A percentile compares a stretch with the other conserved stretches of the same genome.
Conservation (phyloP, 2,797 vertebrate genomes). For the Adrianichthys oophorus region DNA sequence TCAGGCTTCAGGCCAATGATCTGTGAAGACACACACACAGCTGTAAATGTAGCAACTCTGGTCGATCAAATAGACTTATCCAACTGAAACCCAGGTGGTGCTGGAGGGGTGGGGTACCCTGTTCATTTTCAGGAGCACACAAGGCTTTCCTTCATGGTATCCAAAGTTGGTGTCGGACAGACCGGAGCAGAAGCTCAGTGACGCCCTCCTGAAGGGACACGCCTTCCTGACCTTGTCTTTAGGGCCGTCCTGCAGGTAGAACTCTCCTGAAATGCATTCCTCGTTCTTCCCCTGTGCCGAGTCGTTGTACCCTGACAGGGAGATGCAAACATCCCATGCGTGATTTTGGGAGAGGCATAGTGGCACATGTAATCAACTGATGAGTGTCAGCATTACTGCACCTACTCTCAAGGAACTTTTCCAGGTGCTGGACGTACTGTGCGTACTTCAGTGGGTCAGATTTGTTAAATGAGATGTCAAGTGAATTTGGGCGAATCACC, state of each 20-base stretch:
- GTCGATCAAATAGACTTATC: not conserved
- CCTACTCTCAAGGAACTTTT: constrained; percentile 86
- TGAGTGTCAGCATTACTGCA: constrained; percentile 18
- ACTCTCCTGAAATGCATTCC: constrained; percentile 75
- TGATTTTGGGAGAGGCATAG: not conserved
- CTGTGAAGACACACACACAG: constrained; percentile 62
- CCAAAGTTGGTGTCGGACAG: constrained; percentile 83
- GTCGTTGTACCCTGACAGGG: constrained; percentile 83
- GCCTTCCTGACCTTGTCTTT: constrained; percentile 69
- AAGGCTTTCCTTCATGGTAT: constrained; percentile 86
- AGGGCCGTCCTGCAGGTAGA: constrained; percentile 73
- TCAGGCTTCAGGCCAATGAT: constrained; percentile 91
- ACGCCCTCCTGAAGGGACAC: constrained; percentile 84
- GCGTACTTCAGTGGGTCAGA: constrained; percentile 75
- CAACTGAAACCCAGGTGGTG: not conserved
- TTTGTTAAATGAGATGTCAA: constrained; percentile 85
- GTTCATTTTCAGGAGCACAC: constrained; percentile 94
- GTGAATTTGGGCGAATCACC: constrained; percentile 87
- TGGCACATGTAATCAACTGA: not conserved
- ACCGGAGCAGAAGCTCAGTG: constrained; percentile 85
- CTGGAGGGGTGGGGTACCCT: constrained; percentile 73
- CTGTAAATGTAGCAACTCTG: not conserved
- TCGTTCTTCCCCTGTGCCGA: constrained; percentile 83
- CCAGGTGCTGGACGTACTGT: constrained; percentile 79
- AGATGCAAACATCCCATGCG: constrained; percentile 5